These are phyloP conservation scores for Hydrolagus colliei DNA, from an alignment of 2,797 vertebrate genomes.

Conservation along the genomic window DNA sequence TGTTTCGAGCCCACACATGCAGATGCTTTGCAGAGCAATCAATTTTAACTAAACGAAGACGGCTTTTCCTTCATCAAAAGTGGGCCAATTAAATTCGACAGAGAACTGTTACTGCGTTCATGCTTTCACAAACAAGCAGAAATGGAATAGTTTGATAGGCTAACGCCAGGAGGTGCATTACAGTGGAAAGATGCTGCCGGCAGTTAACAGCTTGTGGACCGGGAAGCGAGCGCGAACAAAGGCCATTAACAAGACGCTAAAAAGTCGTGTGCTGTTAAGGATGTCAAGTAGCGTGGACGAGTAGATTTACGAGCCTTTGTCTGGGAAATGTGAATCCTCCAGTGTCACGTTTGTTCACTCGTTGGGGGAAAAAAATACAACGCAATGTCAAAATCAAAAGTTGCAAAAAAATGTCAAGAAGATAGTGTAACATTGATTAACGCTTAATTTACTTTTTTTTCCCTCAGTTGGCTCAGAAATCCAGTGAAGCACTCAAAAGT, in stretches of 20 bases:
- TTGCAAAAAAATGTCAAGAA: too few species aligned
- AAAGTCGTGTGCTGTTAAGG: not conserved
- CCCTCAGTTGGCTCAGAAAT: too few species aligned
- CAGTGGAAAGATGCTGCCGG: not conserved
- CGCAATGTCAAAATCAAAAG: too few species aligned
- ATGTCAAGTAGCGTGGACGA: too few species aligned
- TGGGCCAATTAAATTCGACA: constrained; percentile 29
- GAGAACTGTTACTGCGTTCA: not conserved
- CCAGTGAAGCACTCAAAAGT: too few species aligned
- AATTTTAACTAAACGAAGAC: constrained; percentile 40
- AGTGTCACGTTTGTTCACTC: not conserved
- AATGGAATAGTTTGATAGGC: not conserved
- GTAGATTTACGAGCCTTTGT: not conserved
- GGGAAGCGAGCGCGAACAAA: not conserved
- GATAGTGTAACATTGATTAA: too few species aligned
- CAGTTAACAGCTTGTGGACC: not conserved
- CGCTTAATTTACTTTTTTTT: too few species aligned
- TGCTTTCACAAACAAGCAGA: constrained; percentile 22
- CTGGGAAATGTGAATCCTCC: not conserved
- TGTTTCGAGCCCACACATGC: constrained; percentile 45
- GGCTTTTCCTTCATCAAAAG: constrained; percentile 37
- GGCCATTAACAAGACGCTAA: not conserved
- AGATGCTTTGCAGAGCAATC: constrained; percentile 39
- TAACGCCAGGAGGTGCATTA: constrained; percentile 16
- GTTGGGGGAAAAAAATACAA: not conserved